These are phyloP conservation scores for Anniella stebbinsi DNA, from an alignment of 2,797 vertebrate species.

Conservation along the genomic window DNA sequence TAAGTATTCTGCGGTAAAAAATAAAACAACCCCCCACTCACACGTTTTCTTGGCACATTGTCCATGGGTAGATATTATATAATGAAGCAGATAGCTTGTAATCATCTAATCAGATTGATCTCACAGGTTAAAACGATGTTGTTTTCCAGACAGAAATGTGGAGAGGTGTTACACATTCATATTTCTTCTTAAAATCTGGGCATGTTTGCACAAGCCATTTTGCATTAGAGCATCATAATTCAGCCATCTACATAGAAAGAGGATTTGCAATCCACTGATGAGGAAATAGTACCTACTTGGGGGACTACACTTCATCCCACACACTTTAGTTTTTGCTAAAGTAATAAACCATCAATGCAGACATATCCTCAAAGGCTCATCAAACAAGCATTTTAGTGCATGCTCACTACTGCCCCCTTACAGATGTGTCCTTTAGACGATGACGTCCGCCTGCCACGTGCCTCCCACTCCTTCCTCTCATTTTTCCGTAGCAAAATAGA, in stretches of 20 bases:
- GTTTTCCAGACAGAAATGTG: background rate
- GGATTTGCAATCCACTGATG: background rate
- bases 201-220: background rate
- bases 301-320: background rate
- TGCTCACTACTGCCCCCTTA: too few relatives aligned
- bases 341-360: background rate
- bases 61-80: background rate
- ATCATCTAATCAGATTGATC: background rate
- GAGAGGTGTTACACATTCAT: background rate
- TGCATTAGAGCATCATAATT: background rate
- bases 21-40: background rate
- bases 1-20: background rate
- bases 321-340: background rate
- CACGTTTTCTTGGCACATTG: background rate
- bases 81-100: background rate
- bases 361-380: background rate
- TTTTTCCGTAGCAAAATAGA: too few relatives aligned
- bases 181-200: background rate
- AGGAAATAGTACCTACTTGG: background rate
- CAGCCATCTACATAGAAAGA: background rate
- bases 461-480: too few relatives aligned
- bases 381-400: too few relatives aligned
- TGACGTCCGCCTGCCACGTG: too few relatives aligned
- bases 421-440: too few relatives aligned
- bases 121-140: background rate